phyloP scores from a whole-genome alignment of 2,888 invertebrate species.

The Caenorhabditis parvicauda region DNA sequence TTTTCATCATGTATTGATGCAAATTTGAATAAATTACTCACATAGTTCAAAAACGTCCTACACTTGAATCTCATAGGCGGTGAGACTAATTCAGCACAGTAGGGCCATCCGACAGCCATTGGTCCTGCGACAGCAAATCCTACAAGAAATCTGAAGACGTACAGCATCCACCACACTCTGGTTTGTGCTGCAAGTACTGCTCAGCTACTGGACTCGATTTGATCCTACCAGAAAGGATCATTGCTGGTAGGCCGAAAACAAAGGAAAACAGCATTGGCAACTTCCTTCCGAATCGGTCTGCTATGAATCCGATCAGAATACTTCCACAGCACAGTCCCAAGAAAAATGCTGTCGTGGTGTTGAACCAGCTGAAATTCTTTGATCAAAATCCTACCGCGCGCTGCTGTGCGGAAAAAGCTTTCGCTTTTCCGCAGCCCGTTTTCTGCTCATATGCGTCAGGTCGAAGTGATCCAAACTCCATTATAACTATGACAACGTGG shows the following conservation, averaged over 20 bases:
- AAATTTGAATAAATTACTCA: too few relatives aligned
- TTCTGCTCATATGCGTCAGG: too few relatives aligned
- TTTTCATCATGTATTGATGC: too few relatives aligned
- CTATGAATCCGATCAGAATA: slow-evolving; percentile 13
- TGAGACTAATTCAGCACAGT: slow-evolving; percentile 21
- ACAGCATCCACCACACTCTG: too few relatives aligned
- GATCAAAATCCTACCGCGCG: too few relatives aligned
- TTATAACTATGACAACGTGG: too few relatives aligned
- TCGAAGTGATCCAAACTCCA: too few relatives aligned
- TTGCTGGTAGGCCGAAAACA: slow-evolving; percentile 10
- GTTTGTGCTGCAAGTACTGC: too few relatives aligned
- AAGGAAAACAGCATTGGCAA: slow-evolving; percentile 12
- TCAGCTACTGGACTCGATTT: slow-evolving; percentile 8
- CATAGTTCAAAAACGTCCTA: slow-evolving; percentile 20
- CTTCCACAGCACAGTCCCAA: slow-evolving; percentile 14
- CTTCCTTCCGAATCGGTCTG: slow-evolving; percentile 16
- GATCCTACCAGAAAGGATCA: slow-evolving; percentile 14
- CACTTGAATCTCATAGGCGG: slow-evolving; percentile 12
- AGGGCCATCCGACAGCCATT: slow-evolving; percentile 26
- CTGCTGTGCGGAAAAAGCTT: too few relatives aligned
- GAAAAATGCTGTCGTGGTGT: slow-evolving; percentile 15
- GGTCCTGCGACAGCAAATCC: slow-evolving; percentile 26
- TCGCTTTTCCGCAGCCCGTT: too few relatives aligned
- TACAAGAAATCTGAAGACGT: slow-evolving; percentile 15
- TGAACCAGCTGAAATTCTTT: slow-evolving; percentile 9